Evolutionary conservation across 2,888 invertebrate species (phyloP).

Genomic region (Drosophila mettleri): DNA sequence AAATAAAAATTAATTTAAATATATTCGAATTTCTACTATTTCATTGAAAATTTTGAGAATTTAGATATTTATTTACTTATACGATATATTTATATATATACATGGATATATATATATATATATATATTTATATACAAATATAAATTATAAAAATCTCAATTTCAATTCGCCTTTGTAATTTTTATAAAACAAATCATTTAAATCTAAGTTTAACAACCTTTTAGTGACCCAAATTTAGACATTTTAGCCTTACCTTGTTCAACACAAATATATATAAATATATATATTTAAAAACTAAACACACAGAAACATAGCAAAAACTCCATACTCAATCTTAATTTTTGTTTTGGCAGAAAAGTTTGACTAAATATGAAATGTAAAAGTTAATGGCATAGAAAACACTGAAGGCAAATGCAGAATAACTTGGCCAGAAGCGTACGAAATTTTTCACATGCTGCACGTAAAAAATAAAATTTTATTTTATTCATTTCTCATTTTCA

Average conservation of each 20-base stretch:
- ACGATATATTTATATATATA: too few relatives aligned
- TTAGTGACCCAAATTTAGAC: background rate
- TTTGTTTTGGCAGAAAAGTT: constrained; percentile 1
- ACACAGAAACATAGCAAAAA: constrained; percentile 13
- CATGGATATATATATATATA: too few relatives aligned
- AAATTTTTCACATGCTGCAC: constrained; percentile 82
- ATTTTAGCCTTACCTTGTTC: background rate
- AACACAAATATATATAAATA: background rate
- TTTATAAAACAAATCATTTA: background rate
- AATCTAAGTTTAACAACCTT: too few relatives aligned
- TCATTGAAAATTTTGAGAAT: too few relatives aligned
- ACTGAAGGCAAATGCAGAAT: constrained; percentile 31
- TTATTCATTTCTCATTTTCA: constrained; percentile 82
- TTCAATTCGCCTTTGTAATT: background rate
- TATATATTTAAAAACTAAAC: background rate
- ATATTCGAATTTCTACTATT: too few relatives aligned
- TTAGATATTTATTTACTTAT: too few relatives aligned
- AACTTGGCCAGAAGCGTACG: constrained; percentile 44
- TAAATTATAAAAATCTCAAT: too few relatives aligned
- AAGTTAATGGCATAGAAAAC: constrained; percentile 60
- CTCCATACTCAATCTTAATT: background rate
- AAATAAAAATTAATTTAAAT: too few relatives aligned
- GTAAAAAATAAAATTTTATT: constrained; percentile 84
- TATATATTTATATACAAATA: too few relatives aligned
- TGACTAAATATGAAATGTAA: constrained; percentile 56